Base-by-base conservation (phyloP, 2,888 invertebrate species). In the Cerastis rubricosa region DNA sequence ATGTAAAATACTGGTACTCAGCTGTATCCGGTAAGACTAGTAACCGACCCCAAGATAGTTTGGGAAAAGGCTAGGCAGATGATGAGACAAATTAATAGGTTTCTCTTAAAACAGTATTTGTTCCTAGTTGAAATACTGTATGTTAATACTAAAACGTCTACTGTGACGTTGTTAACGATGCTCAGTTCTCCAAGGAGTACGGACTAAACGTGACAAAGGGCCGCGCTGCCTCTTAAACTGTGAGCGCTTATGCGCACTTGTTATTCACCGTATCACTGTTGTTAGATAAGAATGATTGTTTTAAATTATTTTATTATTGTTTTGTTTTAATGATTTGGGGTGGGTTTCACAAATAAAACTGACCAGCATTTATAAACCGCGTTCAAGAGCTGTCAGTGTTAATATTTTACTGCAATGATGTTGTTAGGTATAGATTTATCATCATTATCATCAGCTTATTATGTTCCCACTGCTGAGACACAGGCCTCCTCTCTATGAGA, bases 131-230 rank as follows among this genome's bases (percentile, higher is more conserved):
- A 25, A 43, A 22, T 43, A 43, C 64, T 64, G 64, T 17, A 43
- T 25, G 8, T 43, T 25, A 25, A 64, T 64, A 43, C 64, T 64
- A 43, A 64, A n/a, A 25, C 9, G n/a, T 17, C 3, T n/a, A 64
- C 64, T 64, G 43, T 64, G 64, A 91, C 91, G 90, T 92, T 83
- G 89, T 90, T 92, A 92, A 93, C 91, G 92, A 93, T 88, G 85
- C 89, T 90, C 87, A 85, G 89, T 87, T 85, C 89, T 87, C 89
- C 87, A 45, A 81, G 65, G 35, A 51, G 66, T 75, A 85, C 84
- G 84, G 86, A 86, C 87, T 90, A 89, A 91, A 92, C 91, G 91
- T 92, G 92, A 92, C 92, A 91, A 91, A 92, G 83, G 84, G 86
- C 81, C 79, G 76, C 85, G 88, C 89, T 90, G 87, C 69, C 81